phyloP scores from a whole-genome alignment of 2,888 invertebrate genomes.

The Drosophila macrothrix region DNA sequence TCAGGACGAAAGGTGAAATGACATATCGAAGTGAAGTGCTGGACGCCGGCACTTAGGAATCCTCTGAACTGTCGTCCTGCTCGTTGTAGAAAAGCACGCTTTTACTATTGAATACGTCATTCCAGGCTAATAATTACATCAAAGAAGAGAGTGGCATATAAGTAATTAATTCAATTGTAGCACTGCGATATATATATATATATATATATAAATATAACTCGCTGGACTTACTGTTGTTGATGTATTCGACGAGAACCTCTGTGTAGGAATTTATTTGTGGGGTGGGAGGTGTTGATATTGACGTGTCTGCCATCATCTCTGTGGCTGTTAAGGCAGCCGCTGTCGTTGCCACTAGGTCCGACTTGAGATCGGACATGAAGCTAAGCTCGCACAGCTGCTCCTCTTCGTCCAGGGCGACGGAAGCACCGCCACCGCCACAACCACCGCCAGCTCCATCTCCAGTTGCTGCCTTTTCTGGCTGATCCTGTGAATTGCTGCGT shows the following conservation, averaged over 20 bases:
- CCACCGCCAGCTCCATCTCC: slow-evolving; percentile 23
- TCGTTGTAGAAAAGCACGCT: slow-evolving; percentile 87
- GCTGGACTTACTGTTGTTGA: slow-evolving; percentile 87
- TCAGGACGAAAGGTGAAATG: background rate
- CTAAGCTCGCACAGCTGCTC: slow-evolving; percentile 61
- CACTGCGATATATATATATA: background rate
- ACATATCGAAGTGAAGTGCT: background rate
- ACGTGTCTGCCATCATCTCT: background rate
- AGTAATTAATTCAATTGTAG: background rate
- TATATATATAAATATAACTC: background rate
- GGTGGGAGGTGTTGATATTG: background rate
- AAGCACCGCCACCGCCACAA: background rate
- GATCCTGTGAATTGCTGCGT: slow-evolving; percentile 67
- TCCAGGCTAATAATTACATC: slow-evolving; percentile 88
- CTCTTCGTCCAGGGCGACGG: slow-evolving; percentile 37
- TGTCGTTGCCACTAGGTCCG: slow-evolving; percentile 30
- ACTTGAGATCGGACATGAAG: slow-evolving; percentile 64
- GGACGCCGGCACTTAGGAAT: slow-evolving; percentile 2
- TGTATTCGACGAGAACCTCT: slow-evolving; percentile 87
- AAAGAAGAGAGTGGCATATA: background rate
- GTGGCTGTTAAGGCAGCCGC: background rate
- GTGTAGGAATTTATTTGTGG: slow-evolving; percentile 37
- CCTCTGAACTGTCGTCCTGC: slow-evolving; percentile 73
- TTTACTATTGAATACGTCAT: slow-evolving; percentile 88
- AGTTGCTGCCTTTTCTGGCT: slow-evolving; percentile 20